A percentile compares a stretch with the other conserved stretches of the same genome.
Evolutionary conservation across 2,113 vertebrate species (phyloP).

Genomic region (Dolichallabes microphthalmus): DNA sequence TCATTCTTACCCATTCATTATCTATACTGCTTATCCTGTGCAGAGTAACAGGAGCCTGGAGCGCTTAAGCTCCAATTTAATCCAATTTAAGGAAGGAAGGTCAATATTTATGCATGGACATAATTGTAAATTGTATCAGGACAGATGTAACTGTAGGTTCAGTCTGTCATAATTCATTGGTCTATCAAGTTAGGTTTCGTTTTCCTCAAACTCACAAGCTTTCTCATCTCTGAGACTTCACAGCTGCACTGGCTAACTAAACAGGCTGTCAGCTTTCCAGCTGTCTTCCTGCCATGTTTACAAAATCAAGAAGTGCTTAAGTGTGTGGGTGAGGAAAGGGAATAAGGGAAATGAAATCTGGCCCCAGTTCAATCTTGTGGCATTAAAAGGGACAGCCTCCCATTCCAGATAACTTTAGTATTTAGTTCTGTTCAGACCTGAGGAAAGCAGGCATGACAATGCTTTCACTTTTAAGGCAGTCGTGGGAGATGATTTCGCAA

Average conservation of each 20-base stretch:
- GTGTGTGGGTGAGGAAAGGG: background rate
- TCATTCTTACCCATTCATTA: too few species aligned
- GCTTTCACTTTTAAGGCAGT: background rate
- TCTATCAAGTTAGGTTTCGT: conserved; percentile 3
- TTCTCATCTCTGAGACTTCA: conserved; percentile 15
- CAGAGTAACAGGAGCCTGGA: too few species aligned
- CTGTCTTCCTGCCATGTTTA: background rate
- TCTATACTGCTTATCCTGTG: too few species aligned
- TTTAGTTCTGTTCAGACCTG: background rate
- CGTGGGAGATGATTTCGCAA: background rate
- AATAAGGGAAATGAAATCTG: background rate
- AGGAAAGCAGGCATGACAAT: background rate
- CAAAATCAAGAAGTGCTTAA: background rate
- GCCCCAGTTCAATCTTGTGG: too few species aligned
- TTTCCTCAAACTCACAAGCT: conserved; percentile 28
- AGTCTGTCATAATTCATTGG: background rate
- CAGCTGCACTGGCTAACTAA: conserved; percentile 11
- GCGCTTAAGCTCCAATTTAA: background rate
- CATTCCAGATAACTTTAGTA: background rate
- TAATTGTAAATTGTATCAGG: background rate
- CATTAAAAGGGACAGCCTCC: background rate
- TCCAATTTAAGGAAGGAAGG: background rate
- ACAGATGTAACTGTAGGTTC: background rate
- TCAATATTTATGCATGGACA: background rate
- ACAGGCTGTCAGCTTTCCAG: background rate